Conservation (phyloP, 2,113 vertebrate genomes). For the Callithrix jacchus region DNA sequence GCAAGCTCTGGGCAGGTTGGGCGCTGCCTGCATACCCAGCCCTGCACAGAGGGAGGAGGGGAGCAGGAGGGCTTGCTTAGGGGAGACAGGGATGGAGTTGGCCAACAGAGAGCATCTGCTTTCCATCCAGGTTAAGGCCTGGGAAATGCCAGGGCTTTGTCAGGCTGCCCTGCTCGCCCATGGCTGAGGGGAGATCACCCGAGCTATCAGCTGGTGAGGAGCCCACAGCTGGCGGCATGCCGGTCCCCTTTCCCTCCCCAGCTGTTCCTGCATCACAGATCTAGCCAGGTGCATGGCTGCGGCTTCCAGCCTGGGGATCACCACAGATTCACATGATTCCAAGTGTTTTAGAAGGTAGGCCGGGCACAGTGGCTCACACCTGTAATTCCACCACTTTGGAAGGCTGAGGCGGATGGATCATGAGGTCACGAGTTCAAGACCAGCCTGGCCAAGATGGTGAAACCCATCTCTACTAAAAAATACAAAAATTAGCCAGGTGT, state of each 20-base stretch:
- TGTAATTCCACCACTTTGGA: too few species aligned
- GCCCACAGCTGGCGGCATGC: neutral
- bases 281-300: neutral
- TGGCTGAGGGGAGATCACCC: neutral
- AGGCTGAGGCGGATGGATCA: too few species aligned
- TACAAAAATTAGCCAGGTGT: too few species aligned
- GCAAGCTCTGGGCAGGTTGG: neutral
- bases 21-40: neutral
- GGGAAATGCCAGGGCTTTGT: conserved; percentile 38
- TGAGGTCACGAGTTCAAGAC: too few species aligned
- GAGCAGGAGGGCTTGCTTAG: neutral
- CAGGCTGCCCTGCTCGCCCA: neutral
- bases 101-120: neutral
- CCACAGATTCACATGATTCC: neutral
- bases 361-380: too few species aligned
- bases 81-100: neutral
- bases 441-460: too few species aligned
- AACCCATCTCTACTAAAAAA: too few species aligned
- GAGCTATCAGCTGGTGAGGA: neutral
- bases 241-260: neutral
- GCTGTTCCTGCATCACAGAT: neutral
- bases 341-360: neutral
- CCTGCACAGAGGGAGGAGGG: neutral
- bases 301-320: neutral
- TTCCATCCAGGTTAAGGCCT: conserved; percentile 1